phyloP scores from a whole-genome alignment of 2,888 invertebrate species.

The Philereme vetulata region DNA sequence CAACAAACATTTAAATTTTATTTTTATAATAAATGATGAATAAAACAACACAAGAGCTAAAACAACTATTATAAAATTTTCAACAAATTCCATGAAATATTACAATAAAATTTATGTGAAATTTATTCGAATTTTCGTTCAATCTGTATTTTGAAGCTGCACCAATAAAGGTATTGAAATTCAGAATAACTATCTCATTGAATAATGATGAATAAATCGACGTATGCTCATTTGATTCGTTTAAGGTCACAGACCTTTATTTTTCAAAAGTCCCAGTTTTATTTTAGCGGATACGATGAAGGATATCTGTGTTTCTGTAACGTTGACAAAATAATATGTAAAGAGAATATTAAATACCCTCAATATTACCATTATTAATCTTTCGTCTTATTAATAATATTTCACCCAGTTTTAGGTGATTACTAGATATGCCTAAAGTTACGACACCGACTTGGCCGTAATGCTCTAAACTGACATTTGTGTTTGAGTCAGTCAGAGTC shows the following conservation, averaged over 20 bases:
- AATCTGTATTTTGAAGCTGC: slow-evolving; percentile 16
- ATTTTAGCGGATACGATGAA: slow-evolving; percentile 66
- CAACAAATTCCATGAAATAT: slow-evolving; percentile 6
- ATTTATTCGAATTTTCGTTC: neutral
- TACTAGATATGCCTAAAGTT: too few species aligned
- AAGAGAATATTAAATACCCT: too few species aligned
- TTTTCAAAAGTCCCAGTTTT: slow-evolving; percentile 55
- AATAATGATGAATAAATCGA: slow-evolving; percentile 52
- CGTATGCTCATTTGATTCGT: slow-evolving; percentile 47
- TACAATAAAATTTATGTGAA: neutral
- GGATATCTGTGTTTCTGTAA: slow-evolving; percentile 66
- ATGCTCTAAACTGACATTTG: too few species aligned
- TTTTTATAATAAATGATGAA: too few species aligned
- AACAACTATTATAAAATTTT: too few species aligned
- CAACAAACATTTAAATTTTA: too few species aligned
- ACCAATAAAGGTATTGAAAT: slow-evolving; percentile 43
- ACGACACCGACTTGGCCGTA: too few species aligned
- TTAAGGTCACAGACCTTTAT: slow-evolving; percentile 60
- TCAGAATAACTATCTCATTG: slow-evolving; percentile 47
- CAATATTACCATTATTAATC: too few species aligned
- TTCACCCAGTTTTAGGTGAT: too few species aligned
- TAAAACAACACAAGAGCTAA: too few species aligned
- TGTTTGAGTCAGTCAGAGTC: too few species aligned
- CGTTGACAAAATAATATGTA: slow-evolving; percentile 40
- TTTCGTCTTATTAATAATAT: too few species aligned